Conservation (phyloP, 2,113 vertebrate species). For the Oncorhynchus keta region DNA sequence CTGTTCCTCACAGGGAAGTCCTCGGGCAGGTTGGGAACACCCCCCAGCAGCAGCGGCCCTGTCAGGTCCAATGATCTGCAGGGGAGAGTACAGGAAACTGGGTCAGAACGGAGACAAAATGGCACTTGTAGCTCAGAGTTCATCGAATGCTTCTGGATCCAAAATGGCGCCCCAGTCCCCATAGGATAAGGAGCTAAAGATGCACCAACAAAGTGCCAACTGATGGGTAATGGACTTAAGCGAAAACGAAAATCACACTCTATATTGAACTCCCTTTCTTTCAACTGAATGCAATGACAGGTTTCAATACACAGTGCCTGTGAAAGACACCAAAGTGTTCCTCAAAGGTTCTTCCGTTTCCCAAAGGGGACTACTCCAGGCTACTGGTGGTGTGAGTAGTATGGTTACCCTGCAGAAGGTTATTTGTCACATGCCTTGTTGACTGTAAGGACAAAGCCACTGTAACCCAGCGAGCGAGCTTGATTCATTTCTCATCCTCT, state of each 20-base stretch:
- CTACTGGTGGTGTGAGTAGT: neutral
- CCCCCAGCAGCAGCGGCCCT: slow-evolving; percentile 89
- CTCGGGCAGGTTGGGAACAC: slow-evolving; percentile 93
- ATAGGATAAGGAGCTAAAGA: neutral
- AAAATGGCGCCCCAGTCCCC: neutral
- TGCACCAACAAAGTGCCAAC: too few species aligned
- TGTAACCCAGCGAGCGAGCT: neutral
- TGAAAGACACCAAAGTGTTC: neutral
- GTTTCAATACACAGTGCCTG: neutral
- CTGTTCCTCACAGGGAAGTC: slow-evolving; percentile 92
- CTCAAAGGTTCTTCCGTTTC: neutral
- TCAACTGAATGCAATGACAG: neutral
- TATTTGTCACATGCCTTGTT: slow-evolving; percentile 29
- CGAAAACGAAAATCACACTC: too few species aligned
- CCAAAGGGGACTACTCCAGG: too few species aligned
- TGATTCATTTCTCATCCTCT: neutral
- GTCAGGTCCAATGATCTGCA: slow-evolving; percentile 93
- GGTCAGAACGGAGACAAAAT: neutral
- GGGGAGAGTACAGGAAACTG: neutral
- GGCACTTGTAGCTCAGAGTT: neutral
- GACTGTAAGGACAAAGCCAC: slow-evolving; percentile 10
- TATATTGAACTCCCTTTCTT: too few species aligned
- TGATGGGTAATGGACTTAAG: too few species aligned
- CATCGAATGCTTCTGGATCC: neutral
- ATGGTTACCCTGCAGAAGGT: slow-evolving; percentile 1